A percentile compares a stretch with the other conserved stretches of the same genome.
phyloP scores from a whole-genome alignment of 2,113 vertebrate genomes.

The Clinocottus analis region DNA sequence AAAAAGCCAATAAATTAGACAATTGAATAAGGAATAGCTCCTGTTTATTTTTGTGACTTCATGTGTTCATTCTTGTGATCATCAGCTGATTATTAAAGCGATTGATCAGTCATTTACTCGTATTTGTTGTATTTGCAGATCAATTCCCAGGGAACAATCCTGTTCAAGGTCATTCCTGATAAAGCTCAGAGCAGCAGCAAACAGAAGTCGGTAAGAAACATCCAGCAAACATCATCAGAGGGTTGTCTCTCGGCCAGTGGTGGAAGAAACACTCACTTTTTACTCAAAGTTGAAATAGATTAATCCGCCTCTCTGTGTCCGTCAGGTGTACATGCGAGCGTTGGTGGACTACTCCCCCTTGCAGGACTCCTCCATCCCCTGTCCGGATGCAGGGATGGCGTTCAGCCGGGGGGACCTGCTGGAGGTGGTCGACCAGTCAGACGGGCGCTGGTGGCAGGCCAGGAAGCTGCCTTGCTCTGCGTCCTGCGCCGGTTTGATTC shows the following conservation, averaged over 20 bases:
- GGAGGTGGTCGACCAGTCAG: conserved; percentile 92
- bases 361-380: conserved; percentile 90
- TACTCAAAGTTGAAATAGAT: too few species aligned
- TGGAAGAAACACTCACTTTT: neutral
- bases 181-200: conserved; percentile 83
- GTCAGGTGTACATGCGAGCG: conserved; percentile 88
- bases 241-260: neutral
- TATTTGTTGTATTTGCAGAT: conserved; percentile 74
- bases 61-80: neutral
- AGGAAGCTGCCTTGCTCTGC: conserved; percentile 84
- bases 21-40: neutral
- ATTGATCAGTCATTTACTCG: neutral
- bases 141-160: conserved; percentile 87
- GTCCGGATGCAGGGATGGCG: conserved; percentile 88
- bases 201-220: conserved; percentile 83
- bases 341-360: conserved; percentile 92
- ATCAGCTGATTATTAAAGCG: neutral
- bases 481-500: conserved; percentile 90
- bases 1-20: neutral
- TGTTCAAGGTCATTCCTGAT: conserved; percentile 93
- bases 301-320: conserved; percentile 1
- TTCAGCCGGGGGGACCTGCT: conserved; percentile 92
- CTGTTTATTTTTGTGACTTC: neutral
- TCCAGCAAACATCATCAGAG: neutral
- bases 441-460: conserved; percentile 94